A percentile compares a stretch with the other conserved stretches of the same genome.
Evolutionary conservation across 2,113 vertebrate genomes (phyloP).

Genomic region (Phoxinus phoxinus): DNA sequence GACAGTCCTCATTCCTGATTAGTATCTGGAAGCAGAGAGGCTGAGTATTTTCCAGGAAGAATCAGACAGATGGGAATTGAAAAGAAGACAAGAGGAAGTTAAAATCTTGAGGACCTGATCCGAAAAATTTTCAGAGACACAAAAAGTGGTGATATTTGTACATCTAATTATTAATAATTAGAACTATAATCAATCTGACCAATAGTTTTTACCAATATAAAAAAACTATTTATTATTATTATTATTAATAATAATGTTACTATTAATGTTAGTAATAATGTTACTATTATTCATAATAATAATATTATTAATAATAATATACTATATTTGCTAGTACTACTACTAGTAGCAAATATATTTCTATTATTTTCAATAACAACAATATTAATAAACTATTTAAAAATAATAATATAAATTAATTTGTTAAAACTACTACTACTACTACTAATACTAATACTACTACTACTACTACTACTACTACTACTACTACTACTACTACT

Average conservation of each 20-base stretch:
- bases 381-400: too few species aligned
- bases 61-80: neutral
- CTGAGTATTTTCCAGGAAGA: conserved; percentile 21
- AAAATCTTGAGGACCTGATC: neutral
- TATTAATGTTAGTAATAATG: too few species aligned
- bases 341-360: too few species aligned
- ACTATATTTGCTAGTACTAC: too few species aligned
- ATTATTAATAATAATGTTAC: neutral
- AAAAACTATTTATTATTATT: neutral
- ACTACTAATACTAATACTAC: too few species aligned
- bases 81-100: neutral
- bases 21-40: neutral
- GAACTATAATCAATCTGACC: neutral
- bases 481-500: too few species aligned
- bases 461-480: too few species aligned
- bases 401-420: too few species aligned
- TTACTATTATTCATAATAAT: too few species aligned
- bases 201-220: neutral
- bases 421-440: too few species aligned
- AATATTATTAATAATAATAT: too few species aligned
- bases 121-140: neutral
- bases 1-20: conserved; percentile 37
- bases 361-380: too few species aligned
- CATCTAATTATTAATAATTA: neutral
- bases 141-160: neutral